Base-by-base conservation (phyloP, 2,888 invertebrate species). In the Allygus modestus region DNA sequence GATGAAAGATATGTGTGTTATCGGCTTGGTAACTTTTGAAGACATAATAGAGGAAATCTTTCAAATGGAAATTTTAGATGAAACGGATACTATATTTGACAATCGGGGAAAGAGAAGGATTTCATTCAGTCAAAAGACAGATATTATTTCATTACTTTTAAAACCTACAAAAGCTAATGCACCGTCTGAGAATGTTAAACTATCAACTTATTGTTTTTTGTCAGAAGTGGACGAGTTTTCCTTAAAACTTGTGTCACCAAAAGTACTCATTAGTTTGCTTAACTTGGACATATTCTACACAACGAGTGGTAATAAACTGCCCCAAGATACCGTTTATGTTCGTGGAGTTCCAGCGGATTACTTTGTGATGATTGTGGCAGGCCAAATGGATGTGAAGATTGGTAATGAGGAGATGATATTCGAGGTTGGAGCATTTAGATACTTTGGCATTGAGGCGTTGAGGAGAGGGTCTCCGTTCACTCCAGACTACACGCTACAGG, bases 11-110 rank as follows among this genome's bases (percentile, higher is more conserved):
- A 37, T 26, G 33, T 12, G 11, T 37, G 37, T 65, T 9, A 82
- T 86, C n/a, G 87, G 87, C 5, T 69, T 87, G 2, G 83, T 87
- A 11, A 87, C 87, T n/a, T 82, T 87, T 41, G 87, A 87, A 81
- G 87, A 87, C 82, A 84, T 87, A 0, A 86, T 87, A 20, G 87
- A 87, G 83, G 87, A 87, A 84, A 82, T 87, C 28, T 84, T 86
- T 1, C 87, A 87, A 84, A 85, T 82, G 11, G 87, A 87, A 82
- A 87, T 87, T 9, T 79, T 84, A 15, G 87, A 87, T 83, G 87
- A 87, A 84, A 84, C 82, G 41, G 87, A 87, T 28, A 82, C 37
- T 41, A 1, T 37, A n/a, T 37, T 17, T 12, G 73, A 75, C 43
- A 75, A 75, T 20, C 41, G 41, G n/a, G 61, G 37, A 31, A 69